These are phyloP conservation scores for Paraplagusia blochii DNA, from an alignment of 2,113 vertebrate genomes.

Conservation along the genomic window DNA sequence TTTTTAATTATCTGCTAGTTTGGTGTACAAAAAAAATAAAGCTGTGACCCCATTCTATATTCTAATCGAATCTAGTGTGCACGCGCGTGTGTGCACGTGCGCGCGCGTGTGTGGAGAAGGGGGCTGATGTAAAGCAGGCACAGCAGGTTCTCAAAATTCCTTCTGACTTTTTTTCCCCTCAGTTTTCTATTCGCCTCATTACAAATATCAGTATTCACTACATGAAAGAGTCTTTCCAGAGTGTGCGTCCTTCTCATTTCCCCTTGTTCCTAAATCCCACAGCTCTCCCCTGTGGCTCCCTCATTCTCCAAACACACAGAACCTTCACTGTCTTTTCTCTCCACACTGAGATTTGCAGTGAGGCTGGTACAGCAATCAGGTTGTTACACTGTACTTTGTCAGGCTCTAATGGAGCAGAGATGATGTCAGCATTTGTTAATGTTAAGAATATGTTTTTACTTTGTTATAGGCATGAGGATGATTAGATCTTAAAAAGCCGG, in stretches of 20 bases:
- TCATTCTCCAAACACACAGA: constrained; percentile 10
- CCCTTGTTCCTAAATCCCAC: background rate
- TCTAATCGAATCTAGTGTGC: too few species aligned
- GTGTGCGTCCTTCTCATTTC: background rate
- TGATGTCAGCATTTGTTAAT: too few species aligned
- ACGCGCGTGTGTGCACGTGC: too few species aligned
- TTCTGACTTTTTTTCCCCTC: constrained; percentile 12
- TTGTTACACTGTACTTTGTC: constrained; percentile 12
- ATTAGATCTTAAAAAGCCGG: too few species aligned
- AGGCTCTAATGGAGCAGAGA: background rate
- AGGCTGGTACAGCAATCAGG: background rate
- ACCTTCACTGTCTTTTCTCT: constrained; percentile 6
- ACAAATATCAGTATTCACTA: constrained; percentile 17
- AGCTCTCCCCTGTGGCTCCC: constrained; percentile 1
- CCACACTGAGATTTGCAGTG: constrained; percentile 9
- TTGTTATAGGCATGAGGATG: too few species aligned
- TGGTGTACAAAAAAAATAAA: too few species aligned
- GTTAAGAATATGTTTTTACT: too few species aligned
- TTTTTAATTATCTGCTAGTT: too few species aligned
- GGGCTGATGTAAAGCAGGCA: background rate
- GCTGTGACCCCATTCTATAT: too few species aligned
- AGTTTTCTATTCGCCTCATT: constrained; percentile 17
- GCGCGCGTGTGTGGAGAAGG: background rate
- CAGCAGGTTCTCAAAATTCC: constrained; percentile 7
- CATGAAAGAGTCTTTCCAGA: constrained; percentile 6